Percentiles rank a stretch among this genome's conserved stretches.
phyloP scores from a whole-genome alignment of 2,113 vertebrate species.

The Cyanistes caeruleus region DNA sequence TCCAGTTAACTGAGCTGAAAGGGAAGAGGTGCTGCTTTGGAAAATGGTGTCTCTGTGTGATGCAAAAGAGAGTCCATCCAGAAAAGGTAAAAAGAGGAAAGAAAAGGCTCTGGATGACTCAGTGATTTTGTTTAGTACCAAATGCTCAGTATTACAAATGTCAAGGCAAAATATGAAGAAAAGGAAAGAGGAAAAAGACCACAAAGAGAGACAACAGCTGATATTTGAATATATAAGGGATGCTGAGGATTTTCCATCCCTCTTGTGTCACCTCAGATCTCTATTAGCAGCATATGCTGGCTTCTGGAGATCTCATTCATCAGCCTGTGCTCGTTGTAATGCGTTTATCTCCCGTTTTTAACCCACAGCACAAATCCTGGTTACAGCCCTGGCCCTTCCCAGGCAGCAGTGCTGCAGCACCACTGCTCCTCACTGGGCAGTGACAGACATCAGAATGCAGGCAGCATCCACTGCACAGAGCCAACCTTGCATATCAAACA shows the following conservation, averaged over 20 bases:
- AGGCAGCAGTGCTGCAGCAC: not conserved
- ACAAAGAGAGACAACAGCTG: not conserved
- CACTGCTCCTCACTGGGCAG: not conserved
- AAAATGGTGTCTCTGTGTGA: not conserved
- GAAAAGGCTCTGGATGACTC: conserved; percentile 19
- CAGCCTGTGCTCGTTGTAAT: not conserved
- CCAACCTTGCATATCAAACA: conserved; percentile 45
- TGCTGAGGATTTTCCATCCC: not conserved
- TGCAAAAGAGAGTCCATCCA: not conserved
- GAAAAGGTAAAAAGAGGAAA: not conserved
- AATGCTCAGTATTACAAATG: not conserved
- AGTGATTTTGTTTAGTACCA: not conserved
- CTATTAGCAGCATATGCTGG: not conserved
- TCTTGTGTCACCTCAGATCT: not conserved
- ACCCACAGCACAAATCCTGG: not conserved
- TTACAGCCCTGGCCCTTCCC: not conserved
- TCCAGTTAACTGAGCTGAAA: conserved; percentile 7
- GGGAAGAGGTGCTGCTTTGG: not conserved
- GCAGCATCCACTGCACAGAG: conserved; percentile 5
- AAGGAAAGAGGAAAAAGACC: not conserved
- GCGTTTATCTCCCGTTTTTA: not conserved
- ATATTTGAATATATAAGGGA: not conserved
- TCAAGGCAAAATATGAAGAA: not conserved
- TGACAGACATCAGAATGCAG: conserved; percentile 30
- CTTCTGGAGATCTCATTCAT: not conserved